Base-by-base conservation (phyloP, 2,113 vertebrate genomes). In the Erythrolamprus reginae region DNA sequence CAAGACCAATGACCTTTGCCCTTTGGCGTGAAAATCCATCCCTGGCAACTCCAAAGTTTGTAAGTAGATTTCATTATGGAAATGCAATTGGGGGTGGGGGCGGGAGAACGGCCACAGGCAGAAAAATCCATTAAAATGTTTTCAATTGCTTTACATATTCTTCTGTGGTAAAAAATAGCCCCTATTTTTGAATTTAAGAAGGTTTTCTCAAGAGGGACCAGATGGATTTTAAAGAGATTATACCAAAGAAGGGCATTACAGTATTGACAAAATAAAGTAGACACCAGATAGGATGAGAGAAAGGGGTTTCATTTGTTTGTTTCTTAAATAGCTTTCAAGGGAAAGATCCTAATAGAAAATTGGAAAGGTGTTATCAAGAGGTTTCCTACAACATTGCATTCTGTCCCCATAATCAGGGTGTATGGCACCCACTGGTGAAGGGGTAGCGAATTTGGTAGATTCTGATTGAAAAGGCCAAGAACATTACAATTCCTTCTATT, bases 141-240 rank as follows among this genome's bases (percentile, higher is more conserved):
- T 95, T 97, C 96, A 97, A 95, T 97, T 95, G 96, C 97, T 97
- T 97, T 97, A 96, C 96, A 96, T 97, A 96, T 96, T 97, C 96
- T 96, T 97, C 96, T 94, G 93, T 90, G 96, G 96, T 97, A 97
- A 97, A 97, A 97, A 97, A 97, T 96, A 97, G 95, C 93, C 96
- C 83, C 94, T 95, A 96, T 96, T 95, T 96, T 96, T 96, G 96
- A 97, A 97, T 97, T 96, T 96, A 96, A 96, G 97, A 97, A 97
- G 96, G 93, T 95, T 95, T 96, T 45, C 97, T 97, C 96, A 96
- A 95, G 96, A 97, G 96, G 94, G 95, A 97, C 95, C 96, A 96
- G 97, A 97, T 96, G 96, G 97, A 97, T 97, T 97, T 97, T 97
- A 97, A 97, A 96, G 94, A 97, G 96, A 97, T 97, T 97, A 97